Evolutionary conservation across 2,888 invertebrate genomes (phyloP).

Genomic region (Rosalia funebris): DNA sequence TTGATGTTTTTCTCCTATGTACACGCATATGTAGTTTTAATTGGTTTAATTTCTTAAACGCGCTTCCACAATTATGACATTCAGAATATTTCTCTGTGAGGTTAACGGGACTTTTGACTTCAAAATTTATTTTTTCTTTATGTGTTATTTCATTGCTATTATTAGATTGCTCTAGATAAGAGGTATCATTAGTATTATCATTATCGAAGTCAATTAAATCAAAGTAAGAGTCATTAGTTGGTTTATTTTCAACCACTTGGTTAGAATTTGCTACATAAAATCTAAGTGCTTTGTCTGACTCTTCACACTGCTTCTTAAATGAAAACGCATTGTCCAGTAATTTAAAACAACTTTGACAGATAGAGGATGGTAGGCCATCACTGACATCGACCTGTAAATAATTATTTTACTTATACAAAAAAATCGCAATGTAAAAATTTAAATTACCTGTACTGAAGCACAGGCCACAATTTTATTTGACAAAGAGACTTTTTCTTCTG

Average conservation of each 20-base stretch:
- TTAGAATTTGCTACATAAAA: constrained; percentile 22
- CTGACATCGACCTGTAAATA: constrained; percentile 42
- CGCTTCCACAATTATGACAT: constrained; percentile 35
- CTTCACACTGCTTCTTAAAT: constrained; percentile 45
- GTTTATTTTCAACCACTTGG: not conserved
- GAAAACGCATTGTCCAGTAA: constrained; percentile 45
- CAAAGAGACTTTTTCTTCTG: constrained; percentile 17
- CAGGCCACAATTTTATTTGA: constrained; percentile 45
- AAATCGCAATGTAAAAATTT: not conserved
- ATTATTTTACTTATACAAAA: not conserved
- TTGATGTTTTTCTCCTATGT: constrained; percentile 31
- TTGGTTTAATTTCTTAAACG: constrained; percentile 35
- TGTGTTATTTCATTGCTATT: constrained; percentile 3
- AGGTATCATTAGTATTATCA: not conserved
- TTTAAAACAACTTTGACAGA: constrained; percentile 43
- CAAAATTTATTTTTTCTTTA: not conserved
- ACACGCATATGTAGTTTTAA: constrained; percentile 33
- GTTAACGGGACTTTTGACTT: not conserved
- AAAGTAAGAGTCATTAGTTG: not conserved
- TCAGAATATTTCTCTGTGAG: constrained; percentile 19
- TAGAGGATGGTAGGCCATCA: constrained; percentile 44
- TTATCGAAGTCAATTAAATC: not conserved
- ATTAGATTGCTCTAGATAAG: constrained; percentile 1
- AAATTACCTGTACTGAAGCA: constrained; percentile 44
- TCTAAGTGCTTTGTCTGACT: constrained; percentile 42